Evolutionary conservation across 2,797 vertebrate species (phyloP).

Genomic region (Simalia tracyae): DNA sequence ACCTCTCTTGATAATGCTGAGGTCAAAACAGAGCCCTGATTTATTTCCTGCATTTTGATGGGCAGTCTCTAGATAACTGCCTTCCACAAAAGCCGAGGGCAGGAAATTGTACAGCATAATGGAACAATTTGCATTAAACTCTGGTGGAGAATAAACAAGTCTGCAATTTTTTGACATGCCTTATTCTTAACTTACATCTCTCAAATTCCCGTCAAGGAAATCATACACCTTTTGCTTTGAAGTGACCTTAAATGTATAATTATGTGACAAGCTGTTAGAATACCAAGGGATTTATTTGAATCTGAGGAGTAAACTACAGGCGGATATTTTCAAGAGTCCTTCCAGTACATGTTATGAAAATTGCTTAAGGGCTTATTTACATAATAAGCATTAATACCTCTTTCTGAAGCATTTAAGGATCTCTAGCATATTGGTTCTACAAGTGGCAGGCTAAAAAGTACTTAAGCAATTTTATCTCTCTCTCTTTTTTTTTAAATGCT

Average conservation of each 20-base stretch:
- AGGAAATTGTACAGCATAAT: conserved; percentile 36
- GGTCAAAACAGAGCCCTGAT: conserved; percentile 45
- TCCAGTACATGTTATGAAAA: conserved; percentile 55
- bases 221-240: conserved; percentile 42
- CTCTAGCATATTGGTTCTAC: conserved; percentile 17
- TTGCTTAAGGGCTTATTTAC: conserved; percentile 55
- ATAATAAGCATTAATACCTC: conserved; percentile 48
- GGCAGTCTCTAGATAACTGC: conserved; percentile 29
- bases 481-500: conserved; percentile 23
- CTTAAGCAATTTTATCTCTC: conserved; percentile 33
- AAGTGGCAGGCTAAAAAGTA: conserved; percentile 40
- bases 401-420: conserved; percentile 43
- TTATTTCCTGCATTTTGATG: conserved; percentile 47
- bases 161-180: conserved; percentile 34
- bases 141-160: conserved; percentile 28
- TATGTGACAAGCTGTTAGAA: conserved; percentile 40
- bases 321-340: conserved; percentile 43
- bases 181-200: conserved; percentile 37
- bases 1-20: conserved; percentile 45
- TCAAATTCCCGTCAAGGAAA: conserved; percentile 46
- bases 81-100: conserved; percentile 10
- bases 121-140: conserved; percentile 43
- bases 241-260: conserved; percentile 45
- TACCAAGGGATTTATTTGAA: conserved; percentile 38
- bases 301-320: conserved; percentile 45